These are phyloP conservation scores for Agrochola lota DNA, from an alignment of 2,888 invertebrate genomes.

Conservation along the genomic window DNA sequence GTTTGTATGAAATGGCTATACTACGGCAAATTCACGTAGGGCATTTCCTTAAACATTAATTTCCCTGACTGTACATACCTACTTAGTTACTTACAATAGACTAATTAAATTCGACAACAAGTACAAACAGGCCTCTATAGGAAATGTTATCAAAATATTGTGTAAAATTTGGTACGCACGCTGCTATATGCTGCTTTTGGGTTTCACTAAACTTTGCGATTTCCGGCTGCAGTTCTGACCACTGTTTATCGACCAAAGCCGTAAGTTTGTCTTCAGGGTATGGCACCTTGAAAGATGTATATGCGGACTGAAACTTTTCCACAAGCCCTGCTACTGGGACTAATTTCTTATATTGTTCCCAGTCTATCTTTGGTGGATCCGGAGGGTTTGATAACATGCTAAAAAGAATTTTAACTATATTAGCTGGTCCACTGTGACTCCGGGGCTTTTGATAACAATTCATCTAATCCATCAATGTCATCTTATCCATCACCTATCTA, in stretches of 20 bases:
- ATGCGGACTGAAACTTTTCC: slow-evolving; percentile 78
- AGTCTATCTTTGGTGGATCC: slow-evolving; percentile 82
- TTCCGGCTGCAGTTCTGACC: slow-evolving; percentile 75
- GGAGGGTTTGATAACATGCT: slow-evolving; percentile 80
- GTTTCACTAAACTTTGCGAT: slow-evolving; percentile 77
- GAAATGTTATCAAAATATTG: neutral
- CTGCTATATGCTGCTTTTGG: slow-evolving; percentile 73
- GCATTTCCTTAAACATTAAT: neutral
- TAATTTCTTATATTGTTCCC: slow-evolving; percentile 80
- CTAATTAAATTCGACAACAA: too few relatives aligned
- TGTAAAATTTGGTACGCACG: slow-evolving; percentile 5
- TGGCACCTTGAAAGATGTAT: slow-evolving; percentile 77
- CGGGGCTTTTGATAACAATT: neutral
- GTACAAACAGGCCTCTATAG: too few relatives aligned
- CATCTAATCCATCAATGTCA: too few relatives aligned
- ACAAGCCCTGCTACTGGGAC: slow-evolving; percentile 80
- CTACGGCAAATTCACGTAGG: neutral
- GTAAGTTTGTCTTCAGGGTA: slow-evolving; percentile 79
- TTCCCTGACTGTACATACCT: too few relatives aligned
- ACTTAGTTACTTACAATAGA: too few relatives aligned
- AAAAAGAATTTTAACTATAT: slow-evolving; percentile 11
- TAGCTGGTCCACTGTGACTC: neutral
- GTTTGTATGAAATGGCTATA: neutral
- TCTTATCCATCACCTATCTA: too few relatives aligned
- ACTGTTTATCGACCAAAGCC: slow-evolving; percentile 80